phyloP scores from a whole-genome alignment of 2,113 vertebrate genomes.

The Tricholaema leucomelas region DNA sequence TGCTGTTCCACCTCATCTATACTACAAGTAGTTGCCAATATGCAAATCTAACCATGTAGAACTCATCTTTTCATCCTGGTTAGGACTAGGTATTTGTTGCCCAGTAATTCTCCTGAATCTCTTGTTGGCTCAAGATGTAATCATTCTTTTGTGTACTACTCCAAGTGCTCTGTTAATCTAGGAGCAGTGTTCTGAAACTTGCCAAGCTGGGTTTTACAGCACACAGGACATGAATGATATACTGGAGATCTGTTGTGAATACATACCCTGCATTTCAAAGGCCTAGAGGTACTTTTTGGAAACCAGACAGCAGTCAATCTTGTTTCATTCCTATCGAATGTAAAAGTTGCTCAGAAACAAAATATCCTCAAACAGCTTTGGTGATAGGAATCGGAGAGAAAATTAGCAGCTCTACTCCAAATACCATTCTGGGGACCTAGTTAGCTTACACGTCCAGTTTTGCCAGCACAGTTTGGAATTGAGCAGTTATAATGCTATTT shows the following conservation, averaged over 20 bases:
- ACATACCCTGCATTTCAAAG: not conserved
- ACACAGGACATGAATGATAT: not conserved
- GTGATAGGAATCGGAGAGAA: not conserved
- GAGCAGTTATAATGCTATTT: not conserved
- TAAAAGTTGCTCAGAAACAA: not conserved
- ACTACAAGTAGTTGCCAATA: not conserved
- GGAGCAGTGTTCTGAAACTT: not conserved
- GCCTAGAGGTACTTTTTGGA: not conserved
- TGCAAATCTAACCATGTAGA: not conserved
- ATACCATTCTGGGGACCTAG: not conserved
- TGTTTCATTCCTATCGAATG: not conserved
- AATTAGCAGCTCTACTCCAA: not conserved
- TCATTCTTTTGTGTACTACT: not conserved
- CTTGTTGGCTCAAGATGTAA: not conserved
- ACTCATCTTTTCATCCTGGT: not conserved
- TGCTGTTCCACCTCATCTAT: not conserved
- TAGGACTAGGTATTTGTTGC: not conserved
- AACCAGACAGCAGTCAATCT: not conserved
- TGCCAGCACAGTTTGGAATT: not conserved
- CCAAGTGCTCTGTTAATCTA: not conserved
- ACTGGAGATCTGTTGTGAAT: not conserved
- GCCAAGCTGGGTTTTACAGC: not conserved
- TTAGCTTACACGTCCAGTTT: not conserved
- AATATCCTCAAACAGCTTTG: not conserved
- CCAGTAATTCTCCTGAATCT: not conserved